Base-by-base conservation (phyloP, 2,888 invertebrate species). In the Esperia sulphurella region DNA sequence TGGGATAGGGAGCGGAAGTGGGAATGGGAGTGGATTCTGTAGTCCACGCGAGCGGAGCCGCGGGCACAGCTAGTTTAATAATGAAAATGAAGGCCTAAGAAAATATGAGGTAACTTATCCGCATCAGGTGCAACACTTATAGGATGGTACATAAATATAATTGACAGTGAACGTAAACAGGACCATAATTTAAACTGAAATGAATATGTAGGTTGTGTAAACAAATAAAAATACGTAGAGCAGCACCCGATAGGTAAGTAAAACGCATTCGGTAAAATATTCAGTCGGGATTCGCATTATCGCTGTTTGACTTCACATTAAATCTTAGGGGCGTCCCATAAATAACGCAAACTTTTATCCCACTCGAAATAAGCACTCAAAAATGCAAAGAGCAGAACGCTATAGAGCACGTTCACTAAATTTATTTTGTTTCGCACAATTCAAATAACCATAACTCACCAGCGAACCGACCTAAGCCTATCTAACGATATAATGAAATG, bases 381-480 rank as follows among this genome's bases (percentile, higher is more conserved):
- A 89, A 89, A 89, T 89, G 89, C 89, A 89, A 88, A 88, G 86
- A 87, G 88, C 87, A 87, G 83, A 86, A 85, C 87, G 79, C 74
- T 65, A 86, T 81, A 87, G 85, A 79, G 87, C 89, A 89, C 89
- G 89, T 89, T 85, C 85, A 79, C 78, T 85, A 85, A 89, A 89
- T 89, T 89, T 89, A 89, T 89, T 88, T 88, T 88, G 89, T 88
- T 88, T 88, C 87, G 81, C 74, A 88, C 88, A 87, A 88, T 89
- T 89, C 88, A 89, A 89, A 89, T 89, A 89, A 89, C 89, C 89
- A 89, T 89, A 88, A 89, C 70, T 89, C 89, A 89, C 83, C 59
- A 67, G 71, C 68, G 71, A 63, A 72, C 72, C 75, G 67, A 73
- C 69, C 77, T 86, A 83, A 87, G 87, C 88, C 86, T 86, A 87